phyloP scores from a whole-genome alignment of 2,797 vertebrate species.

The Hoplostethus mediterraneus region DNA sequence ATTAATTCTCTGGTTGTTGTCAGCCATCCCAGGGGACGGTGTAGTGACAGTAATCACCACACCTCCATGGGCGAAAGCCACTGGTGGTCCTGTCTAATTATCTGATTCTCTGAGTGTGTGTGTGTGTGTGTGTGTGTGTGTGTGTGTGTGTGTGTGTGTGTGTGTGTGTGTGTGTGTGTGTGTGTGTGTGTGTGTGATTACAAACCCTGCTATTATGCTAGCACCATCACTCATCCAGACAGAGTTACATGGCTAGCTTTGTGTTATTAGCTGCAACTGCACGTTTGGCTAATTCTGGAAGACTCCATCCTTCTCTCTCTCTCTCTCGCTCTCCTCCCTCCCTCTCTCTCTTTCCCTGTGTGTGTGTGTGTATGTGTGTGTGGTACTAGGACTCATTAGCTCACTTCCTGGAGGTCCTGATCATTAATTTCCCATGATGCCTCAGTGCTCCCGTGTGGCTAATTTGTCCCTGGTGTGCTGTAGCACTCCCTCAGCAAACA shows the following conservation, averaged over 20 bases:
- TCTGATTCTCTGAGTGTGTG: constrained; percentile 56
- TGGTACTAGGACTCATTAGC: constrained; percentile 79
- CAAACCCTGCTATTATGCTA: constrained; percentile 31
- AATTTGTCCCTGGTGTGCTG: constrained; percentile 78
- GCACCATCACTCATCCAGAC: constrained; percentile 69
- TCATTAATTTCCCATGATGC: constrained; percentile 87
- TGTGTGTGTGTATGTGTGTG: constrained; percentile 46
- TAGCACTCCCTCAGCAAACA: constrained; percentile 65
- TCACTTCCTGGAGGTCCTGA: constrained; percentile 82
- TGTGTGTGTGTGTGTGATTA: constrained; percentile 31
- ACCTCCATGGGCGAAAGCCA: constrained; percentile 77
- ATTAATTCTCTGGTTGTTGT: constrained; percentile 81
- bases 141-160: constrained; percentile 28
- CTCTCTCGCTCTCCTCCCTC: constrained; percentile 33
- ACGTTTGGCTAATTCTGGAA: constrained; percentile 51
- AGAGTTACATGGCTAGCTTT: constrained; percentile 58
- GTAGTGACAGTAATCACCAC: constrained; percentile 83
- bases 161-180: constrained; percentile 37
- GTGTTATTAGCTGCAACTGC: constrained; percentile 62
- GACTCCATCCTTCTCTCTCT: constrained; percentile 12
- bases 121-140: constrained; percentile 31
- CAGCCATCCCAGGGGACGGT: constrained; percentile 73
- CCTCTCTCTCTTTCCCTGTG: constrained; percentile 45
- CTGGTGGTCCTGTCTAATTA: constrained; percentile 80
- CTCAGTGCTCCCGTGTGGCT: constrained; percentile 77